phyloP scores from a whole-genome alignment of 2,888 invertebrate species.

The Agonopterix alstromeriana region DNA sequence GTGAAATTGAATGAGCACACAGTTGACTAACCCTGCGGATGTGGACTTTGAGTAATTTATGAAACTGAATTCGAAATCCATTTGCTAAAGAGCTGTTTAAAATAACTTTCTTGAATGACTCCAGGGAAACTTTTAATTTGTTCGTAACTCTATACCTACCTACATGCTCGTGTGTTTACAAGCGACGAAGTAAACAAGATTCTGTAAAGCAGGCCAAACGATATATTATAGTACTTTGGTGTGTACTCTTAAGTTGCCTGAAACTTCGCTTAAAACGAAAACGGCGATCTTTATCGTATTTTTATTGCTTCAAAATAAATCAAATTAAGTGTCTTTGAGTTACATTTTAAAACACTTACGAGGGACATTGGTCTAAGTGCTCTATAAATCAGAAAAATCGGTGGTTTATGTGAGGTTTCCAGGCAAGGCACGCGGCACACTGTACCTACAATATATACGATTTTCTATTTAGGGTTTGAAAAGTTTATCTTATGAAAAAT shows the following conservation, averaged over 20 bases:
- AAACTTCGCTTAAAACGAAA: neutral
- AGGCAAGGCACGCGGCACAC: constrained; percentile 17
- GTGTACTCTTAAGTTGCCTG: neutral
- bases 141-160: neutral
- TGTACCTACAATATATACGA: constrained; percentile 18
- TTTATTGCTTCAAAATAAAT: constrained; percentile 20
- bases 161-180: neutral
- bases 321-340: constrained; percentile 24
- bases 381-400: constrained; percentile 44
- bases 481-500: no score
- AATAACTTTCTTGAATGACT: neutral
- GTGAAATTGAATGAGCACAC: constrained; percentile 27
- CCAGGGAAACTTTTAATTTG: constrained; percentile 1
- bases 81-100: neutral
- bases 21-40: no score
- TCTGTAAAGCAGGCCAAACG: neutral
- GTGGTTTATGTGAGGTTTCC: constrained; percentile 32
- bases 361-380: constrained; percentile 47
- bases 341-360: constrained; percentile 44
- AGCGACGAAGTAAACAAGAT: neutral
- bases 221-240: neutral
- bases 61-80: neutral
- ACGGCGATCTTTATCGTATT: neutral
- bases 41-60: neutral
- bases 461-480: constrained; percentile 7